Conservation (phyloP, 2,797 vertebrate species). For the Typhlichthys subterraneus region DNA sequence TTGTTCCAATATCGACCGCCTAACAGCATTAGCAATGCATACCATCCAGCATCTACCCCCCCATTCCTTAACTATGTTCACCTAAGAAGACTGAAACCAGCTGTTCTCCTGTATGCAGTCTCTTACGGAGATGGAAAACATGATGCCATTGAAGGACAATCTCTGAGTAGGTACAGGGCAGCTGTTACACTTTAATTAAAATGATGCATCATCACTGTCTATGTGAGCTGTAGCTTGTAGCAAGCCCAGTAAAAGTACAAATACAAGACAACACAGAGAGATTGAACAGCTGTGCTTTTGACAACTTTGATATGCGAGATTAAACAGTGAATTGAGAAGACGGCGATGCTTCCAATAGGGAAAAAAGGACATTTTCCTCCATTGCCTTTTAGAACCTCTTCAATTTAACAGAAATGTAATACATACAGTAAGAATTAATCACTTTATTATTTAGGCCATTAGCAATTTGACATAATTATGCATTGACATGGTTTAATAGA, state of each 20-base stretch:
- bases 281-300: constrained; percentile 25
- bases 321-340: constrained; percentile 16
- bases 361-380: constrained; percentile 10
- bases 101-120: constrained; percentile 3
- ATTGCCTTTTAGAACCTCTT: constrained; percentile 9
- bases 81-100: constrained; percentile 11
- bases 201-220: constrained; percentile 49
- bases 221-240: constrained; percentile 14
- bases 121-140: constrained; percentile 38
- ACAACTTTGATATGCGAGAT: constrained; percentile 35
- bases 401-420: too few relatives aligned
- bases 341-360: too few relatives aligned
- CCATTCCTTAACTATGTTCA: background rate
- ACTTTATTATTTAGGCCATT: too few relatives aligned
- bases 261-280: constrained; percentile 29
- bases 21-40: too few relatives aligned
- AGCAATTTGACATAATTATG: too few relatives aligned
- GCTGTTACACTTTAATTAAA: constrained; percentile 46
- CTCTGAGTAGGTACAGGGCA: constrained; percentile 27
- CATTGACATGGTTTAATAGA: too few relatives aligned
- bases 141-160: constrained; percentile 14
- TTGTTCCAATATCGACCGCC: too few relatives aligned
- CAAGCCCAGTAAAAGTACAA: constrained; percentile 13
- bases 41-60: too few relatives aligned
- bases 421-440: too few relatives aligned